Percentiles rank a stretch among this genome's conserved stretches.
Evolutionary conservation across 2,113 vertebrate species (phyloP).

Genomic region (Etheostoma spectabile): DNA sequence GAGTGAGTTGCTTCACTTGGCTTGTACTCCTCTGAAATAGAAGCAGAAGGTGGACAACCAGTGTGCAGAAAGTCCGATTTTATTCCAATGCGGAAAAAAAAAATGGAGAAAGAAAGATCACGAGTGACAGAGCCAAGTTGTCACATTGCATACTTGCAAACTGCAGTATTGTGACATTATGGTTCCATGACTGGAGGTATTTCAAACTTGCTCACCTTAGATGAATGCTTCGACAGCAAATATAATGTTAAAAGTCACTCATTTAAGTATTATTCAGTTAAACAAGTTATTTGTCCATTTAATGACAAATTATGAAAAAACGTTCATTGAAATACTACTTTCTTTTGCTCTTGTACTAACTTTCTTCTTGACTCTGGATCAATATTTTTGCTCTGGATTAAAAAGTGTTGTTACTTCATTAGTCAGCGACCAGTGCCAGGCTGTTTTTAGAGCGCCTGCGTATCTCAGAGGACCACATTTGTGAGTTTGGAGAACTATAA

Average conservation of each 20-base stretch:
- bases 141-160: neutral
- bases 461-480: neutral
- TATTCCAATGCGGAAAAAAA: slow-evolving; percentile 12
- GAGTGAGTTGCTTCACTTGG: slow-evolving; percentile 21
- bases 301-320: neutral
- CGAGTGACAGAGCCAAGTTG: slow-evolving; percentile 4
- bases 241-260: neutral
- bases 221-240: slow-evolving; percentile 13
- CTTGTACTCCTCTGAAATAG: slow-evolving; percentile 28
- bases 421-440: neutral
- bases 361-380: neutral
- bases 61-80: slow-evolving; percentile 33
- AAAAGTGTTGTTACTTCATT: neutral
- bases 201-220: neutral
- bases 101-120: slow-evolving; percentile 2
- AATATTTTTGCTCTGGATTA: neutral
- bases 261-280: neutral
- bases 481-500: neutral
- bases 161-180: neutral
- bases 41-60: slow-evolving; percentile 14
- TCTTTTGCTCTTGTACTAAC: neutral
- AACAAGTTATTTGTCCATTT: neutral
- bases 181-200: slow-evolving; percentile 15
- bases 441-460: neutral
- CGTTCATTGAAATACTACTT: neutral